Percentiles rank a stretch among this genome's conserved stretches.
Conservation (phyloP, 2,797 vertebrate genomes). For the Morelia viridis region DNA sequence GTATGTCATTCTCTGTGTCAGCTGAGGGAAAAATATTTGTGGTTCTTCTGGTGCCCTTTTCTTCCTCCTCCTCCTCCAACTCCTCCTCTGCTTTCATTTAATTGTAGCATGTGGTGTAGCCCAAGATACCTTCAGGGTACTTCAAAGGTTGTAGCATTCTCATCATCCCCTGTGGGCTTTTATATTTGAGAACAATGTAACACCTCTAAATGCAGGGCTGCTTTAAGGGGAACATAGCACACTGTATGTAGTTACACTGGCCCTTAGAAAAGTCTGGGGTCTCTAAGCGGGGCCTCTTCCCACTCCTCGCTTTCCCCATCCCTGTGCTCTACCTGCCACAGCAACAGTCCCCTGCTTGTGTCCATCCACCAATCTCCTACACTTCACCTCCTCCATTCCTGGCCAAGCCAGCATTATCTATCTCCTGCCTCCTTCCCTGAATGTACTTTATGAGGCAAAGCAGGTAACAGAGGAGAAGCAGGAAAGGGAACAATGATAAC, state of each 20-base stretch:
- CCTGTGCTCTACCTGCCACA: not conserved
- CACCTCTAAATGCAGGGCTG: not conserved
- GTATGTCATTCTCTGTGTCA: no score
- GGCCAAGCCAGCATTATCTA: not conserved
- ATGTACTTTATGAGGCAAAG: not conserved
- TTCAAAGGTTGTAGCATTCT: no score
- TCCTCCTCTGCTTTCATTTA: no score
- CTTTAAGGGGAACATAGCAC: not conserved
- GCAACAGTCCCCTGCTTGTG: not conserved
- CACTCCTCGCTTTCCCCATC: not conserved
- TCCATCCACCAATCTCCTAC: not conserved
- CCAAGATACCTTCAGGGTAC: no score
- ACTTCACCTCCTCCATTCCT: not conserved
- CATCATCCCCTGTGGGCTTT: not conserved
- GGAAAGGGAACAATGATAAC: not conserved
- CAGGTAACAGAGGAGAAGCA: not conserved
- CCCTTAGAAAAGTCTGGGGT: not conserved
- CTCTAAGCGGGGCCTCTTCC: not conserved
- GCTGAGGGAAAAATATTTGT: no score
- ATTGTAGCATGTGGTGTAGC: no score
- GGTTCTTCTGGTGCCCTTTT: no score
- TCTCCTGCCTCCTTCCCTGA: not conserved
- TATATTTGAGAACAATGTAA: not conserved
- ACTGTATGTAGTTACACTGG: not conserved
- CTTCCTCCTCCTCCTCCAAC: no score